phyloP scores from a whole-genome alignment of 1,140 invertebrate species.

The Atopsyche davidsoni region DNA sequence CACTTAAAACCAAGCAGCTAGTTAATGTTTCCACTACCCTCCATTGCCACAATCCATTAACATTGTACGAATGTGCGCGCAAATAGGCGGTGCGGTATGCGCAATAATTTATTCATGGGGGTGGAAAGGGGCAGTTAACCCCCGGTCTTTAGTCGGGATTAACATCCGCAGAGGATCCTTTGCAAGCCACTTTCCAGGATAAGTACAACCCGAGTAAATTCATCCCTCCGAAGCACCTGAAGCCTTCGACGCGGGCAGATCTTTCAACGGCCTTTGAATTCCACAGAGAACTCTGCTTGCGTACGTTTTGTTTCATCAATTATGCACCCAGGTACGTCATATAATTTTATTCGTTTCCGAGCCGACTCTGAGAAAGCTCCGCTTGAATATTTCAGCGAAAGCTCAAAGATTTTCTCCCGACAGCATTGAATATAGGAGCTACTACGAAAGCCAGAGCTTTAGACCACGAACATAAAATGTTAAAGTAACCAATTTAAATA shows the following conservation, averaged over 20 bases:
- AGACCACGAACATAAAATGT: too few species aligned
- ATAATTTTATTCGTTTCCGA: not conserved
- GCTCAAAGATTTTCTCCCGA: not conserved
- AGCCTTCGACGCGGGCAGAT: too few species aligned
- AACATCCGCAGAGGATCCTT: conserved; percentile 18
- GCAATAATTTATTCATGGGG: conserved; percentile 30
- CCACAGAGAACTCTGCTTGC: too few species aligned
- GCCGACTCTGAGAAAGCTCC: not conserved
- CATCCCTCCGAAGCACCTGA: too few species aligned
- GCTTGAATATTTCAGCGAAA: not conserved
- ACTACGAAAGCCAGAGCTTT: conserved; percentile 11
- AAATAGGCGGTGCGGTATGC: conserved; percentile 28
- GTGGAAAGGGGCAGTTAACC: conserved; percentile 19
- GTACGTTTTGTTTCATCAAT: too few species aligned
- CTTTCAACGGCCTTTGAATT: too few species aligned
- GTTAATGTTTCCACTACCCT: conserved; percentile 14
- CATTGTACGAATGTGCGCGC: conserved; percentile 29
- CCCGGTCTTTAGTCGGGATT: conserved; percentile 29
- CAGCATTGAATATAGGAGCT: conserved; percentile 7
- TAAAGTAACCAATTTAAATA: too few species aligned
- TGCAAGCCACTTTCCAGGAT: too few species aligned
- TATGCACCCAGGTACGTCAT: not conserved
- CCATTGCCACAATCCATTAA: conserved; percentile 30
- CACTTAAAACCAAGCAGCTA: conserved; percentile 14
- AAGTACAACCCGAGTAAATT: conserved; percentile 1